Evolutionary conservation across 2,888 invertebrate genomes (phyloP), one percentile per base, ranked within the genome.

Genomic region (Drosophila limbata): DNA sequence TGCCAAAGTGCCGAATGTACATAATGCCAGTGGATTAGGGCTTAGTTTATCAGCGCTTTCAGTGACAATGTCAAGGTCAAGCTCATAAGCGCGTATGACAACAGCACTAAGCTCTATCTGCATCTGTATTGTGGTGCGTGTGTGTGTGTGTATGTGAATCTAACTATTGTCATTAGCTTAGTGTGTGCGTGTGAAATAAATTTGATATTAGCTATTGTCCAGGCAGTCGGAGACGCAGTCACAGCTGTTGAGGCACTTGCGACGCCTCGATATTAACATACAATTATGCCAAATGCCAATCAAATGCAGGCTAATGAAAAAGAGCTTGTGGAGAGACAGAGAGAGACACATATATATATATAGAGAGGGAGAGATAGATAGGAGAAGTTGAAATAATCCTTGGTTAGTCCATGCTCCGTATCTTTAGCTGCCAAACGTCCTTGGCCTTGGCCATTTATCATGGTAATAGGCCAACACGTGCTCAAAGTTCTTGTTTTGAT

Each of bases 11-110:
- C 78, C 84, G 81, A 88, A 88, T 88, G 83, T 88, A 84, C 79
- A 88, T 84, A 84, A 88, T 83, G 77, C 88, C 77, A 86, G 72
- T 84, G 84, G 88, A 86, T 85, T 85, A 88, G 73, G 69, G 73
- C 86, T 81, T 86, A 88, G 88, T 88, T 85, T 86, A 88, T 85
- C 84, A 84, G 87, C 81, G 79, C 73, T 86, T 85, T 74, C 79
- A 88, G 66, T 81, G 88, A 69, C 88, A 85, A 83, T 85, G 88
- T 86, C 84, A 88, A 85, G 84, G 84, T 88, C 84, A 86, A 85
- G 88, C 84, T 80, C 81, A 88, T 88, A 84, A 88, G 79, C 87
- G 84, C 81, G 67, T 81, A 77, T 81, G 84, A 87, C 88, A 84
- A 82, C 82, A 77, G 60, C 51, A 63, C 74, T 77, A 75, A 77